Evolutionary conservation across 2,797 vertebrate genomes (phyloP), one percentile per base, ranked within the genome.

Genomic region (Crotalus adamanteus): DNA sequence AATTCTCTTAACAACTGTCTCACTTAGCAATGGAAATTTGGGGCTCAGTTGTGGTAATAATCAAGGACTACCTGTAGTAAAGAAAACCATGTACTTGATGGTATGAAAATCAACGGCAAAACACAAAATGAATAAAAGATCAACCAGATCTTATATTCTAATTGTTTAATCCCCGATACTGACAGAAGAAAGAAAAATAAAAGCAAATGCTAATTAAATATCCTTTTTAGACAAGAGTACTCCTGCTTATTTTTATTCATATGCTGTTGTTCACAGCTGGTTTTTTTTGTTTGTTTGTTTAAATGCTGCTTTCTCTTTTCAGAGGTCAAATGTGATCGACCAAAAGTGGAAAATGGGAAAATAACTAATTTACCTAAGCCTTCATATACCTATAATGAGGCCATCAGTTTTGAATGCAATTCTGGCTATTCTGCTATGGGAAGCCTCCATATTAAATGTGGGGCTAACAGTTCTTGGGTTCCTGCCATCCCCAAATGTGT

Each of bases 321-420:
- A 53, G 92, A 26, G 3, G 28, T 59, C 28, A 16, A 0, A 3
- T 94, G 55, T 59, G 51, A 59, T 2, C 37, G 1, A 6, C 56
- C 88, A 83, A 6, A 13, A 25, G 0, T 90, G 1, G 1, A 6
- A 28, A 83, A 91, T 4, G 93, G 93, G 14, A 9, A 18, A 22
- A 6, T 42, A 60, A 8, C 0, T 47, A 88, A 88, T 8, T 3
- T 22, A 1, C 14, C 20, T 88, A 26, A 26, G 47, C 2, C 69
- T 60, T 85, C 3, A 0, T 51, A 26, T 0, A 0, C 13, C 5
- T 42, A 78, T 0, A 4, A 73, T 5, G 51, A 3, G 0, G 0
- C 0, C 2, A 25, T 92, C 89, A 8, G 61, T 18, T 0, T 89
- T 60, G 42, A 60, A 55, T 91, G 93, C 65, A 28, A 42, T 1